These are phyloP conservation scores for Merops nubicus DNA, from an alignment of 2,113 vertebrate genomes.

Conservation along the genomic window DNA sequence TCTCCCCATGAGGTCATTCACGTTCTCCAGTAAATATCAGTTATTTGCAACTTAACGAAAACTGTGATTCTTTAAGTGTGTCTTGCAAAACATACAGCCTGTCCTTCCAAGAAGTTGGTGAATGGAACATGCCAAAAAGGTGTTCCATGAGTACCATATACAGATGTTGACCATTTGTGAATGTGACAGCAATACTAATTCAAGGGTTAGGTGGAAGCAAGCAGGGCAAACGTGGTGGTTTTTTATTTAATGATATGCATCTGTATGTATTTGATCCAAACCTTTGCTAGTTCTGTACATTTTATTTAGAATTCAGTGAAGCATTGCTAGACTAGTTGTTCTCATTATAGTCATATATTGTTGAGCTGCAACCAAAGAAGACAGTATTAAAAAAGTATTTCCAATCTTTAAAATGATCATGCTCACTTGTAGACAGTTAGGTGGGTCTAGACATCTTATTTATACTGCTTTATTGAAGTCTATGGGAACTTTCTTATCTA, in stretches of 20 bases:
- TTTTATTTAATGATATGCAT: not conserved
- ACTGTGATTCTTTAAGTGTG: not conserved
- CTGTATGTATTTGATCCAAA: not conserved
- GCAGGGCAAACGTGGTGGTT: not conserved
- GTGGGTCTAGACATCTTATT: not conserved
- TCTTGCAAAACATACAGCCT: not conserved
- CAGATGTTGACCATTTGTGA: not conserved
- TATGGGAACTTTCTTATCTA: not conserved
- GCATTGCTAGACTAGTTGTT: rapidly evolving
- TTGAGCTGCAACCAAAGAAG: not conserved
- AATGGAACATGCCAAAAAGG: not conserved
- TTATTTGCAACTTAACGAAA: not conserved
- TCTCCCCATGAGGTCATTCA: not conserved
- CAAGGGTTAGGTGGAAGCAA: not conserved
- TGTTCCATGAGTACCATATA: not conserved
- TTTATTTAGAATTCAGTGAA: not conserved
- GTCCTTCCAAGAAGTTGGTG: not conserved
- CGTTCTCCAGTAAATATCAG: not conserved
- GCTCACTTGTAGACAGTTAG: not conserved
- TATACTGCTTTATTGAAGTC: not conserved
- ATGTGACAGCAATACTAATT: not conserved
- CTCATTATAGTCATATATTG: not conserved
- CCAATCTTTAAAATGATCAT: not conserved
- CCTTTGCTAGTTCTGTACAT: not conserved
- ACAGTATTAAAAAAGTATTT: not conserved